Conservation (phyloP, 2,113 vertebrate genomes). For the Campylomormyrus numenius region DNA sequence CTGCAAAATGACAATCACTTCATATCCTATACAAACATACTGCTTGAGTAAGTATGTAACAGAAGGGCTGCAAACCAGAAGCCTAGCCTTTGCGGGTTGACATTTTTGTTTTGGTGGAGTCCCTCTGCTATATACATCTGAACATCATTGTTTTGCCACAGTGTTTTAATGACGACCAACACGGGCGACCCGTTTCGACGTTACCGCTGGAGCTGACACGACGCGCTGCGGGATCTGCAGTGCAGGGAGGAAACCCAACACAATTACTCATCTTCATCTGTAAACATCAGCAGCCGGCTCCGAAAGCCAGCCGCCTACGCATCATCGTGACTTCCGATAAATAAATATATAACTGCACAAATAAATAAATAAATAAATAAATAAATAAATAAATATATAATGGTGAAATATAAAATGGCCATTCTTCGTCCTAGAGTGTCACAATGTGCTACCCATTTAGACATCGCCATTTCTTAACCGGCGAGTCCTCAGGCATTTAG, state of each 20-base stretch:
- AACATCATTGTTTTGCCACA: not conserved
- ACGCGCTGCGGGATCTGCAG: not conserved
- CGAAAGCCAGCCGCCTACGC: not conserved
- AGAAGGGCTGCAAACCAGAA: not conserved
- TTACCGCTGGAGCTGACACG: not conserved
- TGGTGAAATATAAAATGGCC: not conserved
- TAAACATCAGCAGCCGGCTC: not conserved
- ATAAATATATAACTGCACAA: not conserved
- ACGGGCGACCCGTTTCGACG: not conserved
- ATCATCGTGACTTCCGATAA: not conserved
- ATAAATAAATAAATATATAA: not conserved
- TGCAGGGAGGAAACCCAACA: not conserved
- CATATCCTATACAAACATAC: not conserved
- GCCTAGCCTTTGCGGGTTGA: not conserved
- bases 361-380: not conserved
- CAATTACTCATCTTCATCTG: slow-evolving; percentile 6
- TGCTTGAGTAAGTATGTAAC: not conserved
- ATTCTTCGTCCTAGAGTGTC: not conserved
- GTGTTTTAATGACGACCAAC: not conserved
- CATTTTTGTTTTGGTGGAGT: not conserved
- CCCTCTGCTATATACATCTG: not conserved
- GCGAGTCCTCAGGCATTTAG: not conserved
- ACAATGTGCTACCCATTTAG: not conserved
- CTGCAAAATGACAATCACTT: not conserved
- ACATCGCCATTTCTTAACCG: not conserved